Evolutionary conservation across 2,797 vertebrate species (phyloP), one percentile per base, ranked within the genome.

Genomic region (Novumbra hubbsi): DNA sequence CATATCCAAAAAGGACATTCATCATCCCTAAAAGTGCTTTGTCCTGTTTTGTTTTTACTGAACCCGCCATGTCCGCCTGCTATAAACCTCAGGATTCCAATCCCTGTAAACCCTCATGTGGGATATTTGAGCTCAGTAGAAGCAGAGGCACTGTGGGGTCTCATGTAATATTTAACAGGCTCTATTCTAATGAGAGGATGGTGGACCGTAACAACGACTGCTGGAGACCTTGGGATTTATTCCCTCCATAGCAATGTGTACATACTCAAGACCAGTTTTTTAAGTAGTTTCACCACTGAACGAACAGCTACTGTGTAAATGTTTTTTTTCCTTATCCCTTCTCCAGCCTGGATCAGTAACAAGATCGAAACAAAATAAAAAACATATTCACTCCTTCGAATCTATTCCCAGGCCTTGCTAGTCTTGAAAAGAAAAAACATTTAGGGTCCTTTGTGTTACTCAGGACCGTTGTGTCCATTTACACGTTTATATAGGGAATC

Each of bases 61-160:
- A 70, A 48, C 32, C n/a, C 11, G 21, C 3, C 48, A 16, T 19
- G 57, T 14, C 12, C 8, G 48, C 45, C 63, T 52, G 30, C 28
- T 28, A 19, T 28, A 72, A 76, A 76, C 62, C 75, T 72, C 64
- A 60, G 70, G 70, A 72, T 68, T 72, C 75, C 65, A 73, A 49
- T 73, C 70, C 38, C 64, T 17, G 15, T 19, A 32, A 45, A 6
- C 49, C 45, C 69, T 68, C 70, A 19, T 68, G 50, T n/a, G 24
- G 34, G 71, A 65, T 41, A 76, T 30, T 52, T 66, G 71, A 72
- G 52, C 45, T 28, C n/a, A 38, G 41, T 64, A 14, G 15, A 6
- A 45, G 30, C 34, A 45, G 9, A 45, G 41, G 28, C 62, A 17
- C 66, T 60, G 73, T 41, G 50, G n/a, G 48, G 63, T 17, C 62